A percentile compares a stretch with the other conserved stretches of the same genome.
Conservation (phyloP, 2,113 vertebrate genomes). For the Chionis minor region DNA sequence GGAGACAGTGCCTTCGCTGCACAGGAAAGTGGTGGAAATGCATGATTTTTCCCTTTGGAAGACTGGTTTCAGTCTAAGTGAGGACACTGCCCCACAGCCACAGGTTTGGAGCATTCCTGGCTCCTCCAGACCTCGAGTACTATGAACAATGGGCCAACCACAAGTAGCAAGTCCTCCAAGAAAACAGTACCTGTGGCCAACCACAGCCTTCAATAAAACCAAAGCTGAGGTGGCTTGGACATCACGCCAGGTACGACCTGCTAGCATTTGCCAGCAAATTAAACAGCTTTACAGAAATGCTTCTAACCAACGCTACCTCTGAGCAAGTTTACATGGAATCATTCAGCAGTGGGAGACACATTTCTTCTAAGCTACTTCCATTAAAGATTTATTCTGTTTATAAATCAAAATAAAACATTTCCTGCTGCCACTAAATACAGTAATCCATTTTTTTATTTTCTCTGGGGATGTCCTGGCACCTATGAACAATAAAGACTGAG, state of each 20-base stretch:
- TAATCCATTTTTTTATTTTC: not conserved
- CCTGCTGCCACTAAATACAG: not conserved
- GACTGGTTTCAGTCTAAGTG: not conserved
- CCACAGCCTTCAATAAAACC: not conserved
- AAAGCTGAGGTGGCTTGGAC: not conserved
- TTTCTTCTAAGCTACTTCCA: not conserved
- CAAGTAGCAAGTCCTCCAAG: not conserved
- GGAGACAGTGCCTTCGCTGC: not conserved
- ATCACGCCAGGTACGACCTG: not conserved
- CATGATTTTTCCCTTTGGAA: not conserved
- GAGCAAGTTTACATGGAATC: not conserved
- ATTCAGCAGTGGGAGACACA: not conserved
- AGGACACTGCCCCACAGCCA: not conserved
- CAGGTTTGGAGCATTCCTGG: not conserved
- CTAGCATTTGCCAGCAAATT: not conserved
- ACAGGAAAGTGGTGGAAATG: not conserved
- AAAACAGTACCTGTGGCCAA: not conserved
- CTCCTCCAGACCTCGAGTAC: not conserved
- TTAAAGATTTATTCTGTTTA: not conserved
- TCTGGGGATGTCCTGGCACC: not conserved
- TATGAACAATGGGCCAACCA: not conserved
- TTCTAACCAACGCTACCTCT: not conserved
- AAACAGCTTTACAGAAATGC: not conserved
- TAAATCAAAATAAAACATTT: slow-evolving; percentile 31
- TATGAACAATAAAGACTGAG: not conserved